Evolutionary conservation across 2,888 invertebrate species (phyloP).

Genomic region (Coelinius sp.): DNA sequence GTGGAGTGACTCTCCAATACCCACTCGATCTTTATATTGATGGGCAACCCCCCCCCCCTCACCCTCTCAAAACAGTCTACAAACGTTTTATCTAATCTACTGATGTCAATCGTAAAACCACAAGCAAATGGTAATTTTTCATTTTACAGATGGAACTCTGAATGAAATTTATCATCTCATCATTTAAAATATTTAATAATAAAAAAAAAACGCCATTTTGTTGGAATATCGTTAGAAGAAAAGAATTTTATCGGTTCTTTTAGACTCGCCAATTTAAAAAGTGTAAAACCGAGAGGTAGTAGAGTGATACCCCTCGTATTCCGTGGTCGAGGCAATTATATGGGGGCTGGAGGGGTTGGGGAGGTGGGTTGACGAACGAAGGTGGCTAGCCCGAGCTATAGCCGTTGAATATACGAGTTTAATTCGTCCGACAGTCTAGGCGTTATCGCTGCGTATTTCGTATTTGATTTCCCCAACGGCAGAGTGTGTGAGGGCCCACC

Average conservation of each 20-base stretch:
- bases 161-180: background rate
- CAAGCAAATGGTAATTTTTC: conserved; percentile 1
- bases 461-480: conserved; percentile 54
- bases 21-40: conserved; percentile 18
- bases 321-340: conserved; percentile 46
- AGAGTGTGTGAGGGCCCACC: conserved; percentile 24
- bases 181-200: too few species aligned
- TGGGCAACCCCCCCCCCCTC: background rate
- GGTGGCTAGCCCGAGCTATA: conserved; percentile 35
- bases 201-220: too few species aligned
- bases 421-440: conserved; percentile 52
- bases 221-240: too few species aligned
- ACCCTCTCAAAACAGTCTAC: background rate
- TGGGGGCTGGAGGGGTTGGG: conserved; percentile 24
- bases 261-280: conserved; percentile 1
- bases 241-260: background rate
- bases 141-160: conserved; percentile 20
- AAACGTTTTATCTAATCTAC: conserved; percentile 8
- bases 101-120: conserved; percentile 10
- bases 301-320: conserved; percentile 33
- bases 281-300: background rate
- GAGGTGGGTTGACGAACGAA: conserved; percentile 35
- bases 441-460: conserved; percentile 52
- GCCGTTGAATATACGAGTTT: conserved; percentile 52
- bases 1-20: conserved; percentile 15